Conservation (phyloP, 1,140 invertebrate genomes). For the Drosophila serrata region DNA sequence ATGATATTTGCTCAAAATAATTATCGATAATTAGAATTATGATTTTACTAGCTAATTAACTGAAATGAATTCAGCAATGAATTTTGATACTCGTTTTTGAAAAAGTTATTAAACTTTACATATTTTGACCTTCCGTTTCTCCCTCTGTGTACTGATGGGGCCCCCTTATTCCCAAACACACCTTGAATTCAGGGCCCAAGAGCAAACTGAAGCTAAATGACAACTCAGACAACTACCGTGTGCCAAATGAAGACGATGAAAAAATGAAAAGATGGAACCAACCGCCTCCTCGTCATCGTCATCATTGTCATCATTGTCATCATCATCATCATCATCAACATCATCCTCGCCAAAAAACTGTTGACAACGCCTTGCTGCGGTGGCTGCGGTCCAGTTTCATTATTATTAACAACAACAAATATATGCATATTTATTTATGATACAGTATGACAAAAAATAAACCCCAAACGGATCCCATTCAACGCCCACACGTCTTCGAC, state of each 20-base stretch:
- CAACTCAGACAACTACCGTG: conserved; percentile 58
- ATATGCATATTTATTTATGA: conserved; percentile 12
- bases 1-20: not conserved
- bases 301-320: not conserved
- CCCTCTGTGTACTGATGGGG: conserved; percentile 11
- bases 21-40: not conserved
- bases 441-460: conserved; percentile 8
- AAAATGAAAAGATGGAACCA: conserved; percentile 22
- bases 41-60: not conserved
- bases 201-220: conserved; percentile 32
- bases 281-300: conserved; percentile 36
- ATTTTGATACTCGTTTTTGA: not conserved
- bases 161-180: conserved; percentile 9
- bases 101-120: not conserved
- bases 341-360: conserved; percentile 52
- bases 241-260: conserved; percentile 42
- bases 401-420: conserved; percentile 43
- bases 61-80: not conserved
- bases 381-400: conserved; percentile 76
- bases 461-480: conserved; percentile 43
- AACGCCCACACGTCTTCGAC: conserved; percentile 68
- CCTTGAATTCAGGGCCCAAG: conserved; percentile 38
- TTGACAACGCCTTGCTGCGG: conserved; percentile 66
- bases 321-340: conserved; percentile 33
- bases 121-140: conserved; percentile 2